Evolutionary conservation across 2,797 vertebrate genomes (phyloP), one percentile per base, ranked within the genome.

Genomic region (Lutjanus campechanus): DNA sequence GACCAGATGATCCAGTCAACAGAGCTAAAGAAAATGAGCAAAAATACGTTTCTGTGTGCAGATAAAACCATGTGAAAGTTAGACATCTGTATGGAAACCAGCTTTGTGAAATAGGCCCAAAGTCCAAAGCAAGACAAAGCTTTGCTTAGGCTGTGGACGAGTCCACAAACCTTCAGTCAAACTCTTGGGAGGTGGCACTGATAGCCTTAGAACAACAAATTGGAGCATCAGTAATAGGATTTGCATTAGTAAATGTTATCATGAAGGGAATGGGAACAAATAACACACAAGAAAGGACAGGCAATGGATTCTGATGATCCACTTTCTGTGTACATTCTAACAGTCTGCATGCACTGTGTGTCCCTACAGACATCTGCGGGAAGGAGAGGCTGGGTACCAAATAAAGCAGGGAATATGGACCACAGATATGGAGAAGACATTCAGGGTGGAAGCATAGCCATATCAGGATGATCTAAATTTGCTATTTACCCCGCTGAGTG

Each of bases 401-500:
- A 86, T 85, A 82, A 89, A 91, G 90, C 87, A 87, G 77, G 81
- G 63, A 71, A 62, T 78, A 60, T 91, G 87, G 69, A 88, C 82
- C 82, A 90, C 89, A 91, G 55, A 84, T 82, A 88, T 86, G 91
- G 58, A 86, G 76, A 76, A 83, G 75, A 88, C 92, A 91, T 89
- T 93, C 90, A 89, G 76, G 79, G 75, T 90, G 84, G 81, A 89
- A 86, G 91, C 93, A 94, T 82, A 93, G 90, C 83, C 82, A 92
- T 89, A 92, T 92, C 92, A 94, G 89, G 76, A 93, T 85, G 78
- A 94, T 93, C 94, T 94, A 89, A 91, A 92, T 94, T 90, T 87
- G 91, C 92, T 96, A 98, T 98, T 96, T 98, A 99, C 98, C 98
- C 95, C 96, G 96, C 92, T 98, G 95, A 94, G 96, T 96, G 96